phyloP scores from a whole-genome alignment of 2,113 vertebrate genomes.

The Trochalopteron elliotii region DNA sequence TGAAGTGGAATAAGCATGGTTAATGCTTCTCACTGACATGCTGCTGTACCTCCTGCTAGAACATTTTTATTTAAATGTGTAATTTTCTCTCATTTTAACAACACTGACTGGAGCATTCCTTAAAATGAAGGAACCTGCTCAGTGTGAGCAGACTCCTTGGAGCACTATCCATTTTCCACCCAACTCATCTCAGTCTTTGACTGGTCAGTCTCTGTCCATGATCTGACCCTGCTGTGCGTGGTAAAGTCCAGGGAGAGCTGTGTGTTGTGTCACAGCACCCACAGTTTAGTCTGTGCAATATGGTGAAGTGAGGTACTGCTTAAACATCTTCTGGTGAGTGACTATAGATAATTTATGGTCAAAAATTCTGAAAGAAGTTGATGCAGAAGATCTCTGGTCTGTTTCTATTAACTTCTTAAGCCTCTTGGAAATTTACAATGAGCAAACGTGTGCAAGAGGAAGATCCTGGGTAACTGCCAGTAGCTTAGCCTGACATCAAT shows the following conservation, averaged over 20 bases:
- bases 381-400: not conserved
- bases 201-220: not conserved
- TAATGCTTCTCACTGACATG: conserved; percentile 42
- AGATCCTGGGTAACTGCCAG: not conserved
- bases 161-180: not conserved
- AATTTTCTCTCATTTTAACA: not conserved
- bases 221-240: rapidly evolving
- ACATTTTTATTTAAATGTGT: not conserved
- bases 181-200: not conserved
- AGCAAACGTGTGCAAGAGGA: not conserved
- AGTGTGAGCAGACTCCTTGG: not conserved
- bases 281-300: not conserved
- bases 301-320: not conserved
- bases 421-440: not conserved
- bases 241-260: not conserved
- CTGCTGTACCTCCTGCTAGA: not conserved
- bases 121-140: not conserved
- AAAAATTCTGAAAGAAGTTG: not conserved
- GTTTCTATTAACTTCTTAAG: not conserved
- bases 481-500: conserved; percentile 31
- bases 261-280: rapidly evolving
- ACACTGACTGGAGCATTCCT: not conserved
- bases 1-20: not conserved
- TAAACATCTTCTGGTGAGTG: not conserved
- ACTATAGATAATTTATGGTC: not conserved